Percentiles rank a stretch among this genome's conserved stretches.
Evolutionary conservation across 2,888 invertebrate genomes (phyloP).

Genomic region (Allophyes oxyacanthae): DNA sequence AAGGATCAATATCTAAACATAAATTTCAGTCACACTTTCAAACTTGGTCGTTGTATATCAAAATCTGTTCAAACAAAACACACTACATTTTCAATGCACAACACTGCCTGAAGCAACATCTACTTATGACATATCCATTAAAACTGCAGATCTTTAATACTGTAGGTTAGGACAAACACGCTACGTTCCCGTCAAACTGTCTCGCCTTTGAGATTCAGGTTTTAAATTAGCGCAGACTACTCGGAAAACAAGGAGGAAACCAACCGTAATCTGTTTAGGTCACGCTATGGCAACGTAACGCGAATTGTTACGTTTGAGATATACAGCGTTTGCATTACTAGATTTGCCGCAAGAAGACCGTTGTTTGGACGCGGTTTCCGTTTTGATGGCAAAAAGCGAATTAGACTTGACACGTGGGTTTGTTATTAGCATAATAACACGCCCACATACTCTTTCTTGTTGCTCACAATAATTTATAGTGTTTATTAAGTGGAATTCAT

Average conservation of each 20-base stretch:
- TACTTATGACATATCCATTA: slow-evolving; percentile 56
- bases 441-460: slow-evolving; percentile 28
- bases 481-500: slow-evolving; percentile 20
- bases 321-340: slow-evolving; percentile 26
- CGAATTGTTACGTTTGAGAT: slow-evolving; percentile 50
- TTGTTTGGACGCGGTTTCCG: slow-evolving; percentile 34
- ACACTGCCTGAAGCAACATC: slow-evolving; percentile 35
- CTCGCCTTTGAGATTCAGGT: slow-evolving; percentile 77
- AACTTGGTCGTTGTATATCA: slow-evolving; percentile 5
- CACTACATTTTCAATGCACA: slow-evolving; percentile 30
- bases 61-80: slow-evolving; percentile 24
- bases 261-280: slow-evolving; percentile 71
- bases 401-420: slow-evolving; percentile 33
- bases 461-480: slow-evolving; percentile 28
- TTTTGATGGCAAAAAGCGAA: slow-evolving; percentile 41
- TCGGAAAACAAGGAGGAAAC: slow-evolving; percentile 71
- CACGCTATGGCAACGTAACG: slow-evolving; percentile 68
- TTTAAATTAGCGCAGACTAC: slow-evolving; percentile 81
- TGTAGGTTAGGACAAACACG: slow-evolving; percentile 73
- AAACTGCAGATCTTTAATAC: slow-evolving; percentile 52
- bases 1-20: no score
- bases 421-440: slow-evolving; percentile 46
- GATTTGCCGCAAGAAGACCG: slow-evolving; percentile 26
- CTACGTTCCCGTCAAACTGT: slow-evolving; percentile 80
- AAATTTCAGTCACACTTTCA: no score